These are phyloP conservation scores for Ypsolopha sequella DNA, from an alignment of 2,888 invertebrate genomes.

Conservation along the genomic window DNA sequence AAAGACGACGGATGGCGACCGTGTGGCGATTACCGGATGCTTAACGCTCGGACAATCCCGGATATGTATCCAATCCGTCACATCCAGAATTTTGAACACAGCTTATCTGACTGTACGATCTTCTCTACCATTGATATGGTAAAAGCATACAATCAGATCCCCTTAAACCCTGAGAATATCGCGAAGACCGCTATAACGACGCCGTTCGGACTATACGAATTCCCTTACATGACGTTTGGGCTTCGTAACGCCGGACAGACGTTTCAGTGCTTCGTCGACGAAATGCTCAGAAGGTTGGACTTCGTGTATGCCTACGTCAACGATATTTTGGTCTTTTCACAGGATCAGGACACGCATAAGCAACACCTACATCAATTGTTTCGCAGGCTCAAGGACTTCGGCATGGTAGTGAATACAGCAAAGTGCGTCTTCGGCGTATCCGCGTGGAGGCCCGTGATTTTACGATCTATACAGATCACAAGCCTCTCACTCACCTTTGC, in stretches of 20 bases:
- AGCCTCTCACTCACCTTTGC: no score
- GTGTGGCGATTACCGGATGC: neutral
- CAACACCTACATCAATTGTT: no score
- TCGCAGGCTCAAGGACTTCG: no score
- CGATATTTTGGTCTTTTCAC: constrained; percentile 17
- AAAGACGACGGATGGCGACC: constrained; percentile 10
- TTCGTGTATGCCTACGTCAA: constrained; percentile 23
- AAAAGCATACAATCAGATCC: constrained; percentile 36
- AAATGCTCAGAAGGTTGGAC: constrained; percentile 9
- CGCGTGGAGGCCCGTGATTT: no score
- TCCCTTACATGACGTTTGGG: constrained; percentile 26
- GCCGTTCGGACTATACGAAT: constrained; percentile 26
- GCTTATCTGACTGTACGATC: constrained; percentile 9
- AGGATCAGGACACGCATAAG: constrained; percentile 13
- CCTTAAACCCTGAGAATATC: constrained; percentile 24
- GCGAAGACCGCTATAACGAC: constrained; percentile 25
- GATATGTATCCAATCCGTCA: constrained; percentile 5
- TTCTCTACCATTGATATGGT: constrained; percentile 11
- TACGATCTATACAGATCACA: no score
- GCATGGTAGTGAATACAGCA: no score
- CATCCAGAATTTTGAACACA: constrained; percentile 14
- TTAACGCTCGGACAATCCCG: neutral
- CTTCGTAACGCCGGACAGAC: constrained; percentile 37
- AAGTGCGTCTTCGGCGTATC: no score
- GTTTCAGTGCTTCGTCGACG: constrained; percentile 31